phyloP scores from a whole-genome alignment of 2,113 vertebrate genomes.

The Phrynosoma blainvillii region DNA sequence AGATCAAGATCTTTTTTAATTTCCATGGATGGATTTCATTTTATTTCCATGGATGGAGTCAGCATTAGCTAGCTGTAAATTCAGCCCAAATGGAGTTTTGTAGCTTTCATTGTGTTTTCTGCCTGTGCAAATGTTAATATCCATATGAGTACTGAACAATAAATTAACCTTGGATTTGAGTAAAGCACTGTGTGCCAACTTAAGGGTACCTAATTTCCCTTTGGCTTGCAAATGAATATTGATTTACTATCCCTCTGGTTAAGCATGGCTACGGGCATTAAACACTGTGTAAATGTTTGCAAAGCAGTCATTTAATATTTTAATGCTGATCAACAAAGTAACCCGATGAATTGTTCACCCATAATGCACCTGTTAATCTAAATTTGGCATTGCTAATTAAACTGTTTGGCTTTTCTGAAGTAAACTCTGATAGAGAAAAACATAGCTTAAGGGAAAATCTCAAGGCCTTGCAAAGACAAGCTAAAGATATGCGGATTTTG shows the following conservation, averaged over 20 bases:
- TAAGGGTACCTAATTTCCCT: slow-evolving; percentile 17
- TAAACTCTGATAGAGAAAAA: neutral
- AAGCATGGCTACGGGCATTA: slow-evolving; percentile 22
- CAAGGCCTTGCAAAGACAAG: neutral
- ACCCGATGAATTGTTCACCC: neutral
- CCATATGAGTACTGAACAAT: neutral
- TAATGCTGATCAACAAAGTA: neutral
- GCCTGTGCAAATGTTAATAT: neutral
- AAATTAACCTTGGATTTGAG: slow-evolving; percentile 12
- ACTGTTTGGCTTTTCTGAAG: slow-evolving; percentile 15
- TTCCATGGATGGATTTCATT: neutral
- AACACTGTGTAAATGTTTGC: neutral
- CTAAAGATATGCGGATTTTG: neutral
- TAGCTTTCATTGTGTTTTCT: neutral
- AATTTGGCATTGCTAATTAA: slow-evolving; percentile 11
- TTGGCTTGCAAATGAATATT: neutral
- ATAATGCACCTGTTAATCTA: slow-evolving; percentile 10
- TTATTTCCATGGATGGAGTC: neutral
- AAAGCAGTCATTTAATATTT: slow-evolving; percentile 19
- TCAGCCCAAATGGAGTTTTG: no score
- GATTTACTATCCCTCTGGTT: neutral
- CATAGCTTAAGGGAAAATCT: neutral
- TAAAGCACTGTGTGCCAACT: slow-evolving; percentile 28
- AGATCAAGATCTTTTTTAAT: neutral
- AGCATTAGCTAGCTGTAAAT: neutral